phyloP scores from a whole-genome alignment of 37 sponge, comb jelly and placozoan species.

The Amphimedon queenslandica region DNA sequence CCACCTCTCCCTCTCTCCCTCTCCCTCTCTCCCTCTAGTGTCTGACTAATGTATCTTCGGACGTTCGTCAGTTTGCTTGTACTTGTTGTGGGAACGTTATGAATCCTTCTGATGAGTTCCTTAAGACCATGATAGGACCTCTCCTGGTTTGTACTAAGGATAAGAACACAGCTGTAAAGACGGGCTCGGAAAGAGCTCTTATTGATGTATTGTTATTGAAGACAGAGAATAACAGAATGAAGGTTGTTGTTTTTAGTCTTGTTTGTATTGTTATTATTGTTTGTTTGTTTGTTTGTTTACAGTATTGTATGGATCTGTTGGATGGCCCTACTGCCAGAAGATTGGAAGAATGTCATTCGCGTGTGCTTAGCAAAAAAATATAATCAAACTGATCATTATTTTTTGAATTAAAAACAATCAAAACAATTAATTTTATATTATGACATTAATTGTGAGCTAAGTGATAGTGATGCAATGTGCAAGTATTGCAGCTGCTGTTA shows the following conservation, averaged over 20 bases:
- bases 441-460: no score
- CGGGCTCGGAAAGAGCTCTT: slow-evolving; percentile 39
- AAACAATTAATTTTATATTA: no score
- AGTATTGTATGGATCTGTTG: no score
- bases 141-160: slow-evolving; percentile 40
- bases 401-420: no score
- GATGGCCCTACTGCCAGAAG: no score
- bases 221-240: background rate
- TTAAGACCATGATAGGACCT: slow-evolving; percentile 19
- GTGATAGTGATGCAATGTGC: no score
- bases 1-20: background rate
- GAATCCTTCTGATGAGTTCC: slow-evolving; percentile 15
- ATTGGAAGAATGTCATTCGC: no score
- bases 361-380: no score
- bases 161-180: slow-evolving; percentile 67
- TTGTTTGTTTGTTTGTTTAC: no score
- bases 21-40: slow-evolving; percentile 13
- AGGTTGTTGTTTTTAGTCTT: background rate
- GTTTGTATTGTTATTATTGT: background rate
- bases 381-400: no score
- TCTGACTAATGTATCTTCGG: slow-evolving; percentile 36
- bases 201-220: slow-evolving; percentile 1
- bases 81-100: slow-evolving; percentile 33
- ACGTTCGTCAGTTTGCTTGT: slow-evolving; percentile 52
- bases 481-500: no score